phyloP scores from a whole-genome alignment of 2,797 vertebrate genomes.

The Acrocephalus scirpaceus region DNA sequence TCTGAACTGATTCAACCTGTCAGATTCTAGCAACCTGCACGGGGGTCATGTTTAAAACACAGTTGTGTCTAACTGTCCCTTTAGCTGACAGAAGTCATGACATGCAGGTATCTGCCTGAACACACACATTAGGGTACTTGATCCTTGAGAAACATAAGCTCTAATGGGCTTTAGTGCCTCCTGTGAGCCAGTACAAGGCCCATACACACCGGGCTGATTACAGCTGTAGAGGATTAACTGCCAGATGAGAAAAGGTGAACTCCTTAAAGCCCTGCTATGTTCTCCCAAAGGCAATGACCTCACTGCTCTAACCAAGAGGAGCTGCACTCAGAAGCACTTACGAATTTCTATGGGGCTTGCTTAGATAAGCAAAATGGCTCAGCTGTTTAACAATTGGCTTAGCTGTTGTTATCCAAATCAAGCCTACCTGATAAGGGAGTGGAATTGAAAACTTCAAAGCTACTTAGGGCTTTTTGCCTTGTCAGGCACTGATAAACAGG shows the following conservation, averaged over 20 bases:
- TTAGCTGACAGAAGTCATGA: neutral
- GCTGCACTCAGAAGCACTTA: neutral
- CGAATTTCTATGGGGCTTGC: neutral
- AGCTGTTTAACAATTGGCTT: neutral
- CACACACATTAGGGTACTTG: neutral
- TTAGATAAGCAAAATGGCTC: neutral
- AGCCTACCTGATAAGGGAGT: neutral
- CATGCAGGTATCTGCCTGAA: neutral
- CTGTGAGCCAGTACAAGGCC: neutral
- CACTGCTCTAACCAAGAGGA: neutral
- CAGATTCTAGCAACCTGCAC: neutral
- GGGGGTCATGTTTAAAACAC: neutral
- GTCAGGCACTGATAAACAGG: neutral
- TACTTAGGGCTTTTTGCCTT: neutral
- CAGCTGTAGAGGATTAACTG: neutral
- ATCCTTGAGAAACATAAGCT: neutral
- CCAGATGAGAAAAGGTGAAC: neutral
- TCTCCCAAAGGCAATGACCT: neutral
- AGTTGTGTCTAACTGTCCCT: neutral
- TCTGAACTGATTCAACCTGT: neutral
- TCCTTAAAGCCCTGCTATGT: neutral
- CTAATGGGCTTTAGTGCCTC: neutral
- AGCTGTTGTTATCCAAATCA: neutral
- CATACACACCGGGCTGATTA: accelerated
- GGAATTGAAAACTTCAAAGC: slow-evolving; percentile 6